These are phyloP conservation scores for Slavum lentiscoides DNA, from an alignment of 2,888 invertebrate species.

Conservation along the genomic window DNA sequence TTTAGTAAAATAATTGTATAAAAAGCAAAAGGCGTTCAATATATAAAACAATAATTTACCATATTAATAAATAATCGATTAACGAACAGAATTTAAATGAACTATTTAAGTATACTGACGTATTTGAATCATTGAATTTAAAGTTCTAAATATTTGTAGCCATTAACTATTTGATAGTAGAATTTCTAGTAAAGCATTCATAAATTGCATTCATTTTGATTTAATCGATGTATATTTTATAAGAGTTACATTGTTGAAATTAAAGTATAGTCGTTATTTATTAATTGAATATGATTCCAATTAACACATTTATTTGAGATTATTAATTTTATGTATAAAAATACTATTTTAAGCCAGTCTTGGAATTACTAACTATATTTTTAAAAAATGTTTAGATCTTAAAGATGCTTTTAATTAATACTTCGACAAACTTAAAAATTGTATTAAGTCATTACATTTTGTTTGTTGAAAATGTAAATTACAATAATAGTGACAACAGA, in stretches of 20 bases:
- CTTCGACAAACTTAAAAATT: background rate
- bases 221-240: background rate
- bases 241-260: background rate
- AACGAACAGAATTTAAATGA: background rate
- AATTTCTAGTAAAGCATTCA: background rate
- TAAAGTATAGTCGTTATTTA: background rate
- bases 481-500: constrained; percentile 7
- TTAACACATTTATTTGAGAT: background rate
- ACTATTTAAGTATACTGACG: background rate
- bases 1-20: too few relatives aligned
- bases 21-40: too few relatives aligned
- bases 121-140: background rate
- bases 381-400: background rate
- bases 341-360: constrained; percentile 42
- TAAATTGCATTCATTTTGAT: background rate
- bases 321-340: background rate
- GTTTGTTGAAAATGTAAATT: constrained; percentile 5
- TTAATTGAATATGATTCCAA: background rate
- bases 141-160: background rate
- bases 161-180: background rate
- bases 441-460: constrained; percentile 11
- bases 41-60: background rate
- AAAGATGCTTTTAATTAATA: constrained; percentile 5
- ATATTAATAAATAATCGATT: background rate
- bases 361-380: constrained; percentile 28